Percentiles rank a stretch among this genome's conserved stretches.
Evolutionary conservation across 1,140 invertebrate species (phyloP).

Genomic region (Oryzaephilus surinamensis): DNA sequence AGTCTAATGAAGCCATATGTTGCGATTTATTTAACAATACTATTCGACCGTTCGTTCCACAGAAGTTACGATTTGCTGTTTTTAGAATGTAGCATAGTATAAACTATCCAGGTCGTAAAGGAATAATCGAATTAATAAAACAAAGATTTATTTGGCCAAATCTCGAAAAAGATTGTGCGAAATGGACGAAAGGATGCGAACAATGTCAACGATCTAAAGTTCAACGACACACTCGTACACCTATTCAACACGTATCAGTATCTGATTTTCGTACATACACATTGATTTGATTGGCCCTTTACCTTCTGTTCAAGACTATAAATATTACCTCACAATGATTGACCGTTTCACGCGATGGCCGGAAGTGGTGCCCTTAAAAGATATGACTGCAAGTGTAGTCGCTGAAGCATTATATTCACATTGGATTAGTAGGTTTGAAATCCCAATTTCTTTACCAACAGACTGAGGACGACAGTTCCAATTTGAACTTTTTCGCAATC

Average conservation of each 20-base stretch:
- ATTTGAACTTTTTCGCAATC: no score
- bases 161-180: background rate
- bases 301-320: conserved; percentile 23
- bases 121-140: background rate
- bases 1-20: background rate
- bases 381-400: conserved; percentile 27
- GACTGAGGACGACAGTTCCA: background rate
- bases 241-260: conserved; percentile 13
- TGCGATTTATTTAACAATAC: background rate
- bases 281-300: conserved; percentile 30
- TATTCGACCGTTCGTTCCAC: background rate
- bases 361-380: conserved; percentile 32
- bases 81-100: background rate
- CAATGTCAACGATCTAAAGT: background rate
- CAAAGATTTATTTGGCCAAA: background rate
- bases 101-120: background rate
- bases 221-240: background rate
- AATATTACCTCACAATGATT: conserved; percentile 34
- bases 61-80: background rate
- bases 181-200: background rate
- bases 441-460: conserved; percentile 7
- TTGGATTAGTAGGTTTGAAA: conserved; percentile 30
- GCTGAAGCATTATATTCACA: conserved; percentile 12
- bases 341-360: conserved; percentile 37
- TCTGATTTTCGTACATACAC: conserved; percentile 22